Conservation (phyloP, 2,113 vertebrate species). For the Bos indicus region DNA sequence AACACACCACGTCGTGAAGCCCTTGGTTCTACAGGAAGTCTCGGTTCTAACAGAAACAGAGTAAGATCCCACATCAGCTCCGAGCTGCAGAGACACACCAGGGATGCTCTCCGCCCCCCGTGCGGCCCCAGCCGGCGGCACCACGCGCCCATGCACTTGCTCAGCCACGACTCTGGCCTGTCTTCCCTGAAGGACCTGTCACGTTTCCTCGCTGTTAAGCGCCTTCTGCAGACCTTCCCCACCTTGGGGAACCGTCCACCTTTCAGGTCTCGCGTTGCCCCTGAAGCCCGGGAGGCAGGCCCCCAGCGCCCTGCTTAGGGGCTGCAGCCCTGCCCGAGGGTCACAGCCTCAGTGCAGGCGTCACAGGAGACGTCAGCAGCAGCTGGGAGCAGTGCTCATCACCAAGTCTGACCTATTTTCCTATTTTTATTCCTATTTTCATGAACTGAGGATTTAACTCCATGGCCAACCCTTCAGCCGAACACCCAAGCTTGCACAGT, state of each 20-base stretch:
- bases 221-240: neutral
- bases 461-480: neutral
- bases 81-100: fast-evolving
- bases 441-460: neutral
- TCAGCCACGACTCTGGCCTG: fast-evolving
- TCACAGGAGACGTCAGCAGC: fast-evolving
- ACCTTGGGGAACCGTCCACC: neutral
- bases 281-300: fast-evolving
- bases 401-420: neutral
- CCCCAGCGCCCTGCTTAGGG: neutral
- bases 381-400: neutral
- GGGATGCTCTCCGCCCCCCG: neutral
- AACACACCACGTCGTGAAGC: fast-evolving
- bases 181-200: neutral
- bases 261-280: neutral
- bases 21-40: neutral
- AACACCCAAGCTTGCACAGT: neutral
- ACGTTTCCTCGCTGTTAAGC: neutral
- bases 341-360: fast-evolving
- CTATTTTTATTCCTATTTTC: neutral
- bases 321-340: too few species aligned
- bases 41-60: neutral
- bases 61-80: fast-evolving
- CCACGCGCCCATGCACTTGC: fast-evolving
- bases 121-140: fast-evolving